A percentile compares a stretch with the other conserved stretches of the same genome.
Conservation (phyloP, 2,797 vertebrate genomes). For the Pterois miles region DNA sequence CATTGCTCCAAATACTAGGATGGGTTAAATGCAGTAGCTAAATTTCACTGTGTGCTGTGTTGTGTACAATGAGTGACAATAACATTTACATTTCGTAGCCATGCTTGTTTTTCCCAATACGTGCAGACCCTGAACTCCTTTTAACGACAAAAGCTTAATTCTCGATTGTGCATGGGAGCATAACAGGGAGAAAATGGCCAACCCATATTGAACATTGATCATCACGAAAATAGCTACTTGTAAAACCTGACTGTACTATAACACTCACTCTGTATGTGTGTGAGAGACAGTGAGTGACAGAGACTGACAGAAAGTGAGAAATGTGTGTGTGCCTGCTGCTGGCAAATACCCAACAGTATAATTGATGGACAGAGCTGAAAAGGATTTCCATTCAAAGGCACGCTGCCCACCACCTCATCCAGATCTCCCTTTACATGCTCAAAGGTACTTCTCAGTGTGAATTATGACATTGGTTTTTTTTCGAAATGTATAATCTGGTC, state of each 20-base stretch:
- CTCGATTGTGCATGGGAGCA: background rate
- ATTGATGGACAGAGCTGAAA: background rate
- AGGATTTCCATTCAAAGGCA: conserved; percentile 23
- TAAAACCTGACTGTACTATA: background rate
- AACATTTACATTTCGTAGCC: no score
- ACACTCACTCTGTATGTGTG: background rate
- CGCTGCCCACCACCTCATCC: background rate
- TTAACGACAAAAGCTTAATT: conserved; percentile 8
- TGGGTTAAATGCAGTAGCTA: no score
- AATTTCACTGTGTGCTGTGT: no score
- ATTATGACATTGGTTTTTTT: conserved; percentile 8
- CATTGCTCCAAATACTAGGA: no score
- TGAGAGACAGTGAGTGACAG: background rate
- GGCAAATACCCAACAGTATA: conserved; percentile 16
- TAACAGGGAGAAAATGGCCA: conserved; percentile 18
- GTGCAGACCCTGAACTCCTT: background rate
- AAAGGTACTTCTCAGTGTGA: background rate
- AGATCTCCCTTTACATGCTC: conserved; percentile 1
- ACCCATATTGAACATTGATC: background rate
- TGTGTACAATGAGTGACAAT: no score
- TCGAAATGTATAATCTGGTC: background rate
- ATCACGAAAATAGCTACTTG: conserved; percentile 23
- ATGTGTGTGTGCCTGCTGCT: background rate
- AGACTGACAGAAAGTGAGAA: background rate
- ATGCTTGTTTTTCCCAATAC: background rate